Evolutionary conservation across 1,140 invertebrate species (phyloP).

Genomic region (Tetramorium parvispinum): DNA sequence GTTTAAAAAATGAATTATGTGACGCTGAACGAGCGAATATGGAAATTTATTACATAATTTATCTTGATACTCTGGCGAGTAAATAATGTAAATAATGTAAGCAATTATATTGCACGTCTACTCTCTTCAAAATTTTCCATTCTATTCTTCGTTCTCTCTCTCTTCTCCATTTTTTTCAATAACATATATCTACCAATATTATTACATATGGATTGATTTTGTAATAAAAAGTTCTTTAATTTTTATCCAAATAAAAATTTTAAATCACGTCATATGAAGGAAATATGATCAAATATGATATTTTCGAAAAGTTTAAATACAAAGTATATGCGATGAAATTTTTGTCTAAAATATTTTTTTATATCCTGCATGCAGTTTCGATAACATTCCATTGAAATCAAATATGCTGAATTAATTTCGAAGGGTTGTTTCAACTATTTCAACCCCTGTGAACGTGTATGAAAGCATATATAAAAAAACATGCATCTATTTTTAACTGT

Average conservation of each 20-base stretch:
- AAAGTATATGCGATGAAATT: neutral
- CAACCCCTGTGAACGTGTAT: neutral
- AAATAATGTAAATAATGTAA: conserved; percentile 1
- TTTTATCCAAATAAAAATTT: neutral
- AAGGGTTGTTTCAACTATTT: neutral
- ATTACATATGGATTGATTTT: neutral
- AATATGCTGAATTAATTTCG: neutral
- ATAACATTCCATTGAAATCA: neutral
- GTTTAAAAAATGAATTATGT: neutral
- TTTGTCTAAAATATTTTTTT: neutral
- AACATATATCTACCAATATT: neutral
- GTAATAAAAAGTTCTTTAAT: neutral
- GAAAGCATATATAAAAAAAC: neutral
- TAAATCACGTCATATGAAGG: neutral
- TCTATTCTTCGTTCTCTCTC: neutral
- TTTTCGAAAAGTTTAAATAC: neutral
- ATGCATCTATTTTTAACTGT: neutral
- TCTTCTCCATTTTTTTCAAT: neutral
- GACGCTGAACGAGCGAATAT: neutral
- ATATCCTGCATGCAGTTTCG: neutral
- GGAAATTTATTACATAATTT: neutral
- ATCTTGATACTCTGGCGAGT: neutral
- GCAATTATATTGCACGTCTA: neutral
- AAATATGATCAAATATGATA: neutral
- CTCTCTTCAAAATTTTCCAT: neutral